These are phyloP conservation scores for Pangasius djambal DNA, from an alignment of 2,797 vertebrate genomes.

Conservation along the genomic window DNA sequence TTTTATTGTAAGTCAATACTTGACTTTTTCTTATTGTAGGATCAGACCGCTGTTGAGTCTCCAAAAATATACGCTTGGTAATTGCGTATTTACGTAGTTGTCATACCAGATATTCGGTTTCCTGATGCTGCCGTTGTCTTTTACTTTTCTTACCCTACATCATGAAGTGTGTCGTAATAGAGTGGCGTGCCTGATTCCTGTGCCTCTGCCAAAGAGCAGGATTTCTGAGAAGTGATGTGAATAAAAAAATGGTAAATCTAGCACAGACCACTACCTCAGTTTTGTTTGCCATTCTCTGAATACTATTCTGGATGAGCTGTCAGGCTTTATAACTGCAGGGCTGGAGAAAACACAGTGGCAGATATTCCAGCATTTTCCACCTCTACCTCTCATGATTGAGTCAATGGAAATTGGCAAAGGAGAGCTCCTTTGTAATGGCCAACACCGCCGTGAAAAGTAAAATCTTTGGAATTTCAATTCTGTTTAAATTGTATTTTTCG, in stretches of 20 bases:
- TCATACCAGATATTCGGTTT: conserved; percentile 26
- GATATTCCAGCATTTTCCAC: conserved; percentile 58
- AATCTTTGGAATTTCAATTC: conserved; percentile 51
- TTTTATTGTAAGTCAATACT: conserved; percentile 38
- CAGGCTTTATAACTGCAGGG: conserved; percentile 52
- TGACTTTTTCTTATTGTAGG: conserved; percentile 39
- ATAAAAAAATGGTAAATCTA: conserved; percentile 28
- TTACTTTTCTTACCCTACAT: conserved; percentile 38
- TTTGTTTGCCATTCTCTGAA: conserved; percentile 55
- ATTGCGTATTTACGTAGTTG: conserved; percentile 22
- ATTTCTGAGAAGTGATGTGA: conserved; percentile 55
- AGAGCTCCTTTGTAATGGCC: conserved; percentile 53
- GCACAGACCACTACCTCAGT: conserved; percentile 39
- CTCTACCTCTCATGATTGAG: conserved; percentile 50
- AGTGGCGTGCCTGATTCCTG: conserved; percentile 23
- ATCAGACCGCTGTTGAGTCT: conserved; percentile 18
- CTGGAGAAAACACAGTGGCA: conserved; percentile 59
- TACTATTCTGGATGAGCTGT: conserved; percentile 54
- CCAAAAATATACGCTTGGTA: conserved; percentile 29
- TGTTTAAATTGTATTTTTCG: conserved; percentile 38
- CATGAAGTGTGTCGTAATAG: conserved; percentile 35
- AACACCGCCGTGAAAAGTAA: conserved; percentile 42
- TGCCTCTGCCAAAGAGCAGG: conserved; percentile 41
- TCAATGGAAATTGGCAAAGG: conserved; percentile 54
- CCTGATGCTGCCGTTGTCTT: conserved; percentile 20